Percentiles rank a stretch among this genome's conserved stretches.
These are phyloP conservation scores for Cynaeus angustus DNA, from an alignment of 2,888 invertebrate species.

Conservation along the genomic window DNA sequence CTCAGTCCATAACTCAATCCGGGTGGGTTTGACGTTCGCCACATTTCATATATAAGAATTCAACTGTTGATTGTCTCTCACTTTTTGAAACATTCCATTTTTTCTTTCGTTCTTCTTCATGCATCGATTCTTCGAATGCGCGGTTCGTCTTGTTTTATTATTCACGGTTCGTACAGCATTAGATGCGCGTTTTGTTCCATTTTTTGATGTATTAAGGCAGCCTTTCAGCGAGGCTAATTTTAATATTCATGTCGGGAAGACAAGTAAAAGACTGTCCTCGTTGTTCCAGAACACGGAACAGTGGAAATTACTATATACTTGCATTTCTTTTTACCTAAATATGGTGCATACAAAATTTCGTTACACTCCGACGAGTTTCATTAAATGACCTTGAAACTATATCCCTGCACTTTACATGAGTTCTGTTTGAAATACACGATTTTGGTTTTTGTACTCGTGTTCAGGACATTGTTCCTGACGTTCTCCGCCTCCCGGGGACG, in stretches of 20 bases:
- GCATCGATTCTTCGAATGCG: constrained; percentile 2
- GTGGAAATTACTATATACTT: too few relatives aligned
- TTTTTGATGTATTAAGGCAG: constrained; percentile 33
- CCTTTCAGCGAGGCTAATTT: constrained; percentile 24
- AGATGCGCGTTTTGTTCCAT: constrained; percentile 30
- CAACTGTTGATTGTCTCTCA: constrained; percentile 42
- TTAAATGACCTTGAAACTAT: too few relatives aligned
- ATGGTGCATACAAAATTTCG: too few relatives aligned
- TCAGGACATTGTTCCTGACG: too few relatives aligned
- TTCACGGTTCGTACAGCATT: constrained; percentile 20
- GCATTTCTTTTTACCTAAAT: too few relatives aligned
- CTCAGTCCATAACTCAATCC: constrained; percentile 43
- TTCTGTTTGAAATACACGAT: too few relatives aligned
- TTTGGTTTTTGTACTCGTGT: too few relatives aligned
- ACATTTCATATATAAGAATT: constrained; percentile 44
- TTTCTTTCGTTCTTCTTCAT: constrained; percentile 4
- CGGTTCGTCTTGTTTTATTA: constrained; percentile 17
- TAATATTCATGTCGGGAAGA: constrained; percentile 41
- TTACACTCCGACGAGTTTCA: too few relatives aligned
- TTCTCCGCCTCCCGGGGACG: neutral
- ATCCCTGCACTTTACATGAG: too few relatives aligned
- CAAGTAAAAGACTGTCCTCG: constrained; percentile 2
- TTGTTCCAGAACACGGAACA: too few relatives aligned
- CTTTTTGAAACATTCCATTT: constrained; percentile 6
- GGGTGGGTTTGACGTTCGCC: constrained; percentile 30